Conservation (phyloP, 92 coral and sea anemone genomes). For the Epizoanthus illoricatus region DNA sequence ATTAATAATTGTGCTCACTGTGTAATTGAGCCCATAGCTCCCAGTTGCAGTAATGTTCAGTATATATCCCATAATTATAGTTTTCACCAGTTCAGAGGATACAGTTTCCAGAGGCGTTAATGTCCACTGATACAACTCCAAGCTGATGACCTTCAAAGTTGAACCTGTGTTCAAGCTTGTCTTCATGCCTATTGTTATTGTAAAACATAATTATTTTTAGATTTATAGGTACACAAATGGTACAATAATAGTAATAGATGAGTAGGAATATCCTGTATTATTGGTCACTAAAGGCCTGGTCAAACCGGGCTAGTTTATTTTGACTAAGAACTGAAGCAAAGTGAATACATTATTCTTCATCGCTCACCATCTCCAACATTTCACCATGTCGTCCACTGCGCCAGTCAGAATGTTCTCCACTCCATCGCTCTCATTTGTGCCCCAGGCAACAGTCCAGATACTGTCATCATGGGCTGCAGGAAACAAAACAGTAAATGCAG, state of each 20-base stretch:
- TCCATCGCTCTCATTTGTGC: constrained; percentile 92
- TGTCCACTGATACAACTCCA: constrained; percentile 97
- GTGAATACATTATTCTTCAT: neutral
- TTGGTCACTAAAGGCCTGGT: too few relatives aligned
- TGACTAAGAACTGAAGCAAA: neutral
- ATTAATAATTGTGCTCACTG: too few relatives aligned
- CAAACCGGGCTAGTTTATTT: too few relatives aligned
- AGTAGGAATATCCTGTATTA: too few relatives aligned
- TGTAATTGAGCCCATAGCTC: too few relatives aligned
- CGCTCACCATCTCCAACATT: constrained; percentile 95
- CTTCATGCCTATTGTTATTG: constrained; percentile 70
- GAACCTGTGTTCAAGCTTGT: constrained; percentile 78
- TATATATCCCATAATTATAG: neutral
- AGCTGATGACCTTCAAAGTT: constrained; percentile 99
- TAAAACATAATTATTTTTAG: neutral
- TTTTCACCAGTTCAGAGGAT: constrained; percentile 44
- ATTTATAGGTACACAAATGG: too few relatives aligned
- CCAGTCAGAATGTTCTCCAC: constrained; percentile 87
- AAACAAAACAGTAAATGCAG: too few relatives aligned
- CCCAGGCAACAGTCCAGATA: constrained; percentile 99
- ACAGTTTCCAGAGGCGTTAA: constrained; percentile 87
- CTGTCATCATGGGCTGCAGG: constrained; percentile 94
- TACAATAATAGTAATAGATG: neutral
- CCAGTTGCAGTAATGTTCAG: too few relatives aligned
- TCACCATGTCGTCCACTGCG: constrained; percentile 97